phyloP scores from a whole-genome alignment of 2,113 vertebrate species.

The Leucoraja erinaceus region DNA sequence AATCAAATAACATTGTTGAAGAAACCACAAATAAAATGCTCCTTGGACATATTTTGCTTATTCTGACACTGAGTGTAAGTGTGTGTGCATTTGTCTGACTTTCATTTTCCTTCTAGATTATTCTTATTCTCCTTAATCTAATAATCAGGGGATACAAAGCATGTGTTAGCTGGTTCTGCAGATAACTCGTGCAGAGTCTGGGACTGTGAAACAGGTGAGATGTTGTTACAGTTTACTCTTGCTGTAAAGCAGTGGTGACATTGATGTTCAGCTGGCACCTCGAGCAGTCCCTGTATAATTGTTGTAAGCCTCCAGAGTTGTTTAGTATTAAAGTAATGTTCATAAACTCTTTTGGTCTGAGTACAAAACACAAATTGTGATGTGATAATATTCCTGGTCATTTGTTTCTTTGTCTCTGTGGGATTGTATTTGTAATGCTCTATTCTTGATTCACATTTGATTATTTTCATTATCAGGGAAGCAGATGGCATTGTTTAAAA shows the following conservation, averaged over 20 bases:
- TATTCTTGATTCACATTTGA: background rate
- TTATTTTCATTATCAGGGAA: conserved; percentile 63
- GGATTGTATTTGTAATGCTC: background rate
- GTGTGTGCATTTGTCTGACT: background rate
- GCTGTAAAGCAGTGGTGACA: background rate
- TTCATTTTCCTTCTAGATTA: background rate
- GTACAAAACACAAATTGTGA: background rate
- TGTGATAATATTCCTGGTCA: background rate
- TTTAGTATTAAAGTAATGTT: background rate
- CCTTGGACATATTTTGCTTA: background rate
- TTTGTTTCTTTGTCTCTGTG: no score
- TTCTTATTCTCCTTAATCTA: conserved; percentile 49
- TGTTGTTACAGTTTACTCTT: background rate
- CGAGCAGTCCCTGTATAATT: background rate
- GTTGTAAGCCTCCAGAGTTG: background rate
- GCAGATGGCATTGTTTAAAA: conserved; percentile 83
- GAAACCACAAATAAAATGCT: background rate
- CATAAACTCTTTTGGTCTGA: background rate
- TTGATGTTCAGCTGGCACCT: background rate
- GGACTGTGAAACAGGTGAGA: conserved; percentile 90
- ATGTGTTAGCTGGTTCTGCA: conserved; percentile 87
- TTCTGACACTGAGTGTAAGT: background rate
- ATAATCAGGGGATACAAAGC: conserved; percentile 82
- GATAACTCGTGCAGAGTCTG: conserved; percentile 93
- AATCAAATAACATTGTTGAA: background rate